Conservation (phyloP, 2,888 invertebrate genomes). For the Graphium colonna region DNA sequence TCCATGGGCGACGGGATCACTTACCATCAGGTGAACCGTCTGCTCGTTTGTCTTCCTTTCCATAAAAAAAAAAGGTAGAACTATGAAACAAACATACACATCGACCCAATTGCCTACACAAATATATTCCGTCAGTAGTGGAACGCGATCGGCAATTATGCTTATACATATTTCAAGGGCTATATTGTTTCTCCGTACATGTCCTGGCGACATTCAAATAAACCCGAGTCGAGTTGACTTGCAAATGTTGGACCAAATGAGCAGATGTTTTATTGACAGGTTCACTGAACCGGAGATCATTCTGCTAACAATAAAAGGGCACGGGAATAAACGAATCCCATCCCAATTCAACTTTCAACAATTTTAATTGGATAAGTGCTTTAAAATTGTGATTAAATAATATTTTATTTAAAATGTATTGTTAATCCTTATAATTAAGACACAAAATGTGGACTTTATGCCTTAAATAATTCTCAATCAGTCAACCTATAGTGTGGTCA, state of each 20-base stretch:
- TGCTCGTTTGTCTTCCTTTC: too few relatives aligned
- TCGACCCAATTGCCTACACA: neutral
- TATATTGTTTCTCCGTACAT: neutral
- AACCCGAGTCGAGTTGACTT: conserved; percentile 40
- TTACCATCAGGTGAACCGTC: too few relatives aligned
- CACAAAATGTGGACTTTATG: neutral
- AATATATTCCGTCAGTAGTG: neutral
- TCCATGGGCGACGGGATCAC: too few relatives aligned
- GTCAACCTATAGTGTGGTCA: neutral
- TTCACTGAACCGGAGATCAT: conserved; percentile 48
- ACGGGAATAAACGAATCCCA: conserved; percentile 20
- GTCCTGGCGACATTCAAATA: neutral
- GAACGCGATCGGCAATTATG: neutral
- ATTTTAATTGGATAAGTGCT: neutral
- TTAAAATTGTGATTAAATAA: neutral
- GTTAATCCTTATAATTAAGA: too few relatives aligned
- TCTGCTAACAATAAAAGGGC: conserved; percentile 30
- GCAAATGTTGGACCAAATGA: conserved; percentile 62
- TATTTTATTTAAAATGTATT: neutral
- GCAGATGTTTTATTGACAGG: conserved; percentile 61
- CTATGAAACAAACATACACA: neutral
- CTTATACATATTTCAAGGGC: neutral
- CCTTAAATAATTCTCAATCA: neutral
- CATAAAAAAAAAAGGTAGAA: too few relatives aligned
- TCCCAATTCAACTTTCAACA: too few relatives aligned